Conservation (phyloP, 2,888 invertebrate species). For the Drosophila paramelanica region DNA sequence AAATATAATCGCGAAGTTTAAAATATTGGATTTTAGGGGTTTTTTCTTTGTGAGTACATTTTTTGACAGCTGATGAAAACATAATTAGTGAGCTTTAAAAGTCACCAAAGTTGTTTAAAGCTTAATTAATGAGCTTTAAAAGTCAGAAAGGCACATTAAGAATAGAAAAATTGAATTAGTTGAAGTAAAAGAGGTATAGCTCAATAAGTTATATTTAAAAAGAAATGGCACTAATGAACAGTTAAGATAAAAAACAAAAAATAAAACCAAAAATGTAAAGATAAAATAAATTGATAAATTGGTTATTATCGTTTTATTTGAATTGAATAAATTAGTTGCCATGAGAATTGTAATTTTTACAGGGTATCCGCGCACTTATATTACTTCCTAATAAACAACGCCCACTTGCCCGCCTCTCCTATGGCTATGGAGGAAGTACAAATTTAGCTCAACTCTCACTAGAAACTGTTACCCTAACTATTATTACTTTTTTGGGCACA, state of each 20-base stretch:
- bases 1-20: not conserved
- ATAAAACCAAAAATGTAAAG: no score
- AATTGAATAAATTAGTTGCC: no score
- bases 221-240: no score
- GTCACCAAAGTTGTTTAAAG: not conserved
- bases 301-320: no score
- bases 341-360: not conserved
- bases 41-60: no score
- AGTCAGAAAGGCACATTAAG: not conserved
- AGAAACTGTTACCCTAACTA: constrained; percentile 10
- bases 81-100: not conserved
- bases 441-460: constrained; percentile 16
- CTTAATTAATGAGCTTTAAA: constrained; percentile 17
- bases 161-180: not conserved
- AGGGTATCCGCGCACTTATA: constrained; percentile 1
- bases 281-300: no score
- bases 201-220: no score
- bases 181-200: no score
- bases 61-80: no score
- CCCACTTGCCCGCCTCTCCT: constrained; percentile 18
- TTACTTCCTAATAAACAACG: constrained; percentile 6
- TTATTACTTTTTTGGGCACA: constrained; percentile 41
- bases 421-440: constrained; percentile 32
- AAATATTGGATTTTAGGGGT: not conserved
- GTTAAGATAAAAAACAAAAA: no score